Base-by-base conservation (phyloP, 2,797 vertebrate species). In the Gambusia yucatana region DNA sequence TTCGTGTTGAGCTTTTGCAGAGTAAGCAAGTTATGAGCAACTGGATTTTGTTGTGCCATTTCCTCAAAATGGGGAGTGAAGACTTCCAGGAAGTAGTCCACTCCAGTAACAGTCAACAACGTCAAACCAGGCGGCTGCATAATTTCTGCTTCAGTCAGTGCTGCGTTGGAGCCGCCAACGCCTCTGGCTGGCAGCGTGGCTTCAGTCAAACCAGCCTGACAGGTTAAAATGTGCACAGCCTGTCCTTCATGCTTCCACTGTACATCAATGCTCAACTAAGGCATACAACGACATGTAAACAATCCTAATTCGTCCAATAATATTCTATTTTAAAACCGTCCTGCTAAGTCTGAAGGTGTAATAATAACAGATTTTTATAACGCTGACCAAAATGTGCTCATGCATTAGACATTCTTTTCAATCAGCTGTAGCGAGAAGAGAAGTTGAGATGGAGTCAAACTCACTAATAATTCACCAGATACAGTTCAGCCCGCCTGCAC, bases 381-480 rank as follows among this genome's bases (percentile, higher is more conserved):
- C 3, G 33, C 36, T 75, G 43, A 3, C 25, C 36, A 39, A 17
- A 79, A 52, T 7, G 67, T 13, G 48, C 50, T 39, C 2, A 81
- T 80, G 36, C 1, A 73, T 84, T 73, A 86, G 78, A 77, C 1
- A 82, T 63, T 3, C 50, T 33, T 80, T 77, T 28, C 22, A 83
- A 57, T 55, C 11, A 55, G 44, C 22, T 67, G 1, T n/a, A 6
- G 59, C 76, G 76, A 17, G 72, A 1, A 50, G 65, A 85, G 69
- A 83, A 82, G 87, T 30, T 55, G 86, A 91, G 86, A 78, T 36
- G n/a, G 28, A 81, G 55, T 79, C 75, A 2, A 79, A 88, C 80
- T 82, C 80, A 92, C 86, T 90, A 94, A 95, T 94, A 88, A 94
- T 94, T 95, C 73, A 93, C 79, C 48, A 89, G 84, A 86, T 77